Evolutionary conservation across 30 jellyfish, hydroid and myxozoan species (phyloP), one percentile per base, ranked within the genome.

Genomic region (Sanderia malayensis): DNA sequence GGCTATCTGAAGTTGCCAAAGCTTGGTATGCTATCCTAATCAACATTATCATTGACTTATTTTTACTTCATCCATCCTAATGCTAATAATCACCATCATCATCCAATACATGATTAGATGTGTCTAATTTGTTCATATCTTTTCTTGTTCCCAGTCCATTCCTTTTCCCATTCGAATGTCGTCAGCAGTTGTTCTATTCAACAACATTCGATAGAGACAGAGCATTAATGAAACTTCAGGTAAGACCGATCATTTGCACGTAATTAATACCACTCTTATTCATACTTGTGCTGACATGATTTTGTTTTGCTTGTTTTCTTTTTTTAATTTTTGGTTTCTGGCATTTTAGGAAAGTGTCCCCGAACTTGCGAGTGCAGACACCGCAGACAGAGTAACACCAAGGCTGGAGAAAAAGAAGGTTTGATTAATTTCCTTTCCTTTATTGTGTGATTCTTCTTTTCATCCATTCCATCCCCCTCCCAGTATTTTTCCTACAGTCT

Each of bases 11-110:
- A 46, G 83, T 93, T 30, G 96, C 99, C 0, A 45, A 44, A 33
- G 94, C 95, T 0, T 93, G 99, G 99, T 93, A 60, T 37, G 95
- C n/a, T n/a, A n/a, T n/a, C n/a, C n/a, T n/a, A n/a, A n/a, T n/a
- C n/a, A n/a, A n/a, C n/a, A n/a, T n/a, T n/a, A n/a, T n/a, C n/a
- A n/a, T n/a, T n/a, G n/a, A n/a, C n/a, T n/a, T n/a, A n/a, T n/a
- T n/a, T n/a, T n/a, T n/a, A n/a, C n/a, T n/a, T n/a, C n/a, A n/a
- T n/a, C n/a, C n/a, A n/a, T n/a, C n/a, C n/a, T n/a, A n/a, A n/a
- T n/a, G n/a, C n/a, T n/a, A n/a, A n/a, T n/a, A n/a, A n/a, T n/a
- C n/a, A n/a, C n/a, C n/a, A n/a, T n/a, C n/a, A n/a, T n/a, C n/a
- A n/a, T n/a, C n/a, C n/a, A n/a, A n/a, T n/a, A n/a, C n/a, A n/a